Percentiles rank a stretch among this genome's conserved stretches.
phyloP scores from a whole-genome alignment of 2,113 vertebrate genomes.

The Pedetes capensis region DNA sequence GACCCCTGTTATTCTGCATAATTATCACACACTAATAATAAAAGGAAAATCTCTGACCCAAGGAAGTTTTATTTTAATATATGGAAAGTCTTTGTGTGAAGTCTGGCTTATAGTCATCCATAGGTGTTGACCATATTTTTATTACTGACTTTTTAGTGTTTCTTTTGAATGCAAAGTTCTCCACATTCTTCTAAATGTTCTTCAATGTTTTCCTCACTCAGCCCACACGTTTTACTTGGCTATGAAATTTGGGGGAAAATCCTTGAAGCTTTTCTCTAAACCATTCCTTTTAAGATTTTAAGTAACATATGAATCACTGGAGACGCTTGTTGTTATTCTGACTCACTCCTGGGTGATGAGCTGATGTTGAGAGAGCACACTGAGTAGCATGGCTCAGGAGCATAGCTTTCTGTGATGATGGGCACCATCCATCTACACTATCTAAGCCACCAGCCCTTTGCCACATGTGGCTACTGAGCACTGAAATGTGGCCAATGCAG shows the following conservation, averaged over 20 bases:
- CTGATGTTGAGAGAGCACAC: not conserved
- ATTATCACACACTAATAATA: too few relatives aligned
- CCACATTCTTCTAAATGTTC: not conserved
- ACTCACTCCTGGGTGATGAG: not conserved
- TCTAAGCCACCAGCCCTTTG: not conserved
- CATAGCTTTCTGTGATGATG: not conserved
- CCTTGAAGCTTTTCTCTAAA: not conserved
- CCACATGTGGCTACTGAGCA: accelerated
- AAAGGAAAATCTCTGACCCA: not conserved
- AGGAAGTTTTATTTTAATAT: not conserved
- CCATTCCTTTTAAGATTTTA: not conserved
- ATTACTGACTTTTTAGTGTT: constrained; percentile 2
- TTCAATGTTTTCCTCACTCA: not conserved
- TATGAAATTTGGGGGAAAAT: not conserved
- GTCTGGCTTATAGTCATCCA: not conserved
- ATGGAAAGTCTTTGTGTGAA: not conserved
- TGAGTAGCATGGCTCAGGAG: not conserved
- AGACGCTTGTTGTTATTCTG: not conserved
- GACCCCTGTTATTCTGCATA: not conserved
- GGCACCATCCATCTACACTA: not conserved
- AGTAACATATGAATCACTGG: not conserved
- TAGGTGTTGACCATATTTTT: not conserved
- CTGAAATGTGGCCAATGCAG: not conserved
- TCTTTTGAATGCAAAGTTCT: not conserved
- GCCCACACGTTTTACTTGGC: not conserved